Evolutionary conservation across 1,140 invertebrate species (phyloP).

Genomic region (Diorhabda elongata): DNA sequence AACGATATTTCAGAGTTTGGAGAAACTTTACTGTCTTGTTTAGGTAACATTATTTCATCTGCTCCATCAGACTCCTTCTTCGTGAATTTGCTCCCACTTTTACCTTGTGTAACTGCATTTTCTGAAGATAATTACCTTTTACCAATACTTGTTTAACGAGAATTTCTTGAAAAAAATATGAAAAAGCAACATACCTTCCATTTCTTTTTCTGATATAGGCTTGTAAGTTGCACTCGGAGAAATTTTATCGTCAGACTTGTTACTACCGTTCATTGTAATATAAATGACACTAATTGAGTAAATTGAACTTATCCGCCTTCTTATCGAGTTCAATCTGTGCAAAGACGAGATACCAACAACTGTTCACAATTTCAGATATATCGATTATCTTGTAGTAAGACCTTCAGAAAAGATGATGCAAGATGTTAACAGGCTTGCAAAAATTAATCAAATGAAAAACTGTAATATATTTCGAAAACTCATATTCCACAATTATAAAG

Average conservation of each 20-base stretch:
- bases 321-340: neutral
- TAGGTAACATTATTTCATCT: slow-evolving; percentile 64
- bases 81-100: slow-evolving; percentile 34
- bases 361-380: neutral
- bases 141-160: slow-evolving; percentile 18
- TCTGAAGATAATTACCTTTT: slow-evolving; percentile 49
- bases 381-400: neutral
- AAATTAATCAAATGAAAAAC: neutral
- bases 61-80: slow-evolving; percentile 51
- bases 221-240: slow-evolving; percentile 52
- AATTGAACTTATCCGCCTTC: neutral
- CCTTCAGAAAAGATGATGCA: slow-evolving; percentile 3
- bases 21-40: slow-evolving; percentile 57
- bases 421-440: neutral
- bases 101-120: slow-evolving; percentile 42
- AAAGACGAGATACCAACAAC: too few relatives aligned
- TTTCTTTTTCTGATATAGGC: slow-evolving; percentile 55
- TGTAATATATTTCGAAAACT: too few relatives aligned
- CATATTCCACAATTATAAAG: too few relatives aligned
- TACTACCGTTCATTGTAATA: slow-evolving; percentile 1
- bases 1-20: slow-evolving; percentile 52
- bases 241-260: slow-evolving; percentile 22
- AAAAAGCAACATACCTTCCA: slow-evolving; percentile 47
- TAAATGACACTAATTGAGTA: neutral
- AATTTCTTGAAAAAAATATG: slow-evolving; percentile 15